phyloP scores from a whole-genome alignment of 2,797 vertebrate genomes.

The Sebastes trivittatus region DNA sequence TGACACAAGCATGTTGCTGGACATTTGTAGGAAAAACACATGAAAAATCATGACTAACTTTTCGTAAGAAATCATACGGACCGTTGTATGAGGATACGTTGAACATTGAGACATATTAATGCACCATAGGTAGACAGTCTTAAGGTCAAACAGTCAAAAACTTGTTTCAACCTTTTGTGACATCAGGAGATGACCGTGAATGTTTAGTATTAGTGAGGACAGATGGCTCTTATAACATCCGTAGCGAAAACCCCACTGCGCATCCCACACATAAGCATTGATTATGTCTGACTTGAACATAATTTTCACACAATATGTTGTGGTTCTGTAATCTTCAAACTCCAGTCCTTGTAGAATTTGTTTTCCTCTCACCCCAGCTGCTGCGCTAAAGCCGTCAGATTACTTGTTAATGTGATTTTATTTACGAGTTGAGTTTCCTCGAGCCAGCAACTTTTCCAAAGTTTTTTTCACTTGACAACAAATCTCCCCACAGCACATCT shows the following conservation, averaged over 20 bases:
- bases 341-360: conserved; percentile 13
- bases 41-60: no score
- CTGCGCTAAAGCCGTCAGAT: conserved; percentile 25
- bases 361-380: conserved; percentile 42
- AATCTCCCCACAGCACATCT: conserved; percentile 23
- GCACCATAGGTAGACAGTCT: not conserved
- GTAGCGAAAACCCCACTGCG: not conserved
- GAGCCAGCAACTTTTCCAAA: conserved; percentile 39
- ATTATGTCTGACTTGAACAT: conserved; percentile 20
- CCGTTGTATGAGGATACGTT: no score
- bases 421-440: conserved; percentile 37
- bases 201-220: not conserved
- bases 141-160: not conserved
- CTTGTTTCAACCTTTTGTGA: not conserved
- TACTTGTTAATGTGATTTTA: conserved; percentile 35
- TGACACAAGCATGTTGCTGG: no score
- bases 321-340: conserved; percentile 21
- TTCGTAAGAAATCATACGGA: no score
- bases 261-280: not conserved
- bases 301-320: conserved; percentile 33
- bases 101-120: not conserved
- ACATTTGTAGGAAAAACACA: no score
- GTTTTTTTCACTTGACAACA: conserved; percentile 28
- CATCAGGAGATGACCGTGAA: not conserved
- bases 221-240: not conserved